Conservation (phyloP, 2,797 vertebrate species). For the Alauda arvensis region DNA sequence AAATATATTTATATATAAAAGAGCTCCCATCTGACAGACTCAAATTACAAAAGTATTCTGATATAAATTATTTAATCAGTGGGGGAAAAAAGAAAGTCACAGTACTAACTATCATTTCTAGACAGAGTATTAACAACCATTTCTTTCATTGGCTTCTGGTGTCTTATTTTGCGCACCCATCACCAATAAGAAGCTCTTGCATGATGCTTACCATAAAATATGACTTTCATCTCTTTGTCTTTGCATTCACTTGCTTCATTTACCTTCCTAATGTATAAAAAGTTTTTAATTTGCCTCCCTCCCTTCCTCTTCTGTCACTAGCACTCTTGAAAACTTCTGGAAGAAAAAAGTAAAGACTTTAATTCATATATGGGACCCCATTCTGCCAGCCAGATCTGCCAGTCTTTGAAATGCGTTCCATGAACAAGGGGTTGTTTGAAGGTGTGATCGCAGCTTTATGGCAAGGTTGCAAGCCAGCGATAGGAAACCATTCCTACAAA, state of each 20-base stretch:
- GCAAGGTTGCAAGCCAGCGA: not conserved
- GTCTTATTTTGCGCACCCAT: constrained; percentile 53
- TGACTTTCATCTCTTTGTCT: constrained; percentile 70
- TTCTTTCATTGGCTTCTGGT: constrained; percentile 65
- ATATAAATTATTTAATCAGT: constrained; percentile 72
- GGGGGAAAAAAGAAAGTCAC: constrained; percentile 55
- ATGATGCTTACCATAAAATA: constrained; percentile 65
- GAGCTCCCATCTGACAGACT: constrained; percentile 66
- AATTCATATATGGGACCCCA: constrained; percentile 64
- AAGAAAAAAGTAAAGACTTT: constrained; percentile 53
- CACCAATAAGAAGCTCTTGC: constrained; percentile 59
- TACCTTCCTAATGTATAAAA: constrained; percentile 62
- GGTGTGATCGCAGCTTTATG: constrained; percentile 24
- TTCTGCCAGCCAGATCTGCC: constrained; percentile 57
- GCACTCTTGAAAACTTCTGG: constrained; percentile 59
- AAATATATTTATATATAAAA: constrained; percentile 65
- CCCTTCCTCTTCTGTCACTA: constrained; percentile 55
- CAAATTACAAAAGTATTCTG: constrained; percentile 70
- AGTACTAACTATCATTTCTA: constrained; percentile 65
- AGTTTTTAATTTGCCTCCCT: constrained; percentile 58
- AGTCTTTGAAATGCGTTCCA: constrained; percentile 46
- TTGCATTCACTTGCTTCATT: constrained; percentile 63
- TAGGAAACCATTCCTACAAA: not conserved
- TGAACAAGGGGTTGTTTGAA: constrained; percentile 48
- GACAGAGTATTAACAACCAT: constrained; percentile 60